phyloP scores from a whole-genome alignment of 2,113 vertebrate genomes.

The Haplotaxodon microlepis region DNA sequence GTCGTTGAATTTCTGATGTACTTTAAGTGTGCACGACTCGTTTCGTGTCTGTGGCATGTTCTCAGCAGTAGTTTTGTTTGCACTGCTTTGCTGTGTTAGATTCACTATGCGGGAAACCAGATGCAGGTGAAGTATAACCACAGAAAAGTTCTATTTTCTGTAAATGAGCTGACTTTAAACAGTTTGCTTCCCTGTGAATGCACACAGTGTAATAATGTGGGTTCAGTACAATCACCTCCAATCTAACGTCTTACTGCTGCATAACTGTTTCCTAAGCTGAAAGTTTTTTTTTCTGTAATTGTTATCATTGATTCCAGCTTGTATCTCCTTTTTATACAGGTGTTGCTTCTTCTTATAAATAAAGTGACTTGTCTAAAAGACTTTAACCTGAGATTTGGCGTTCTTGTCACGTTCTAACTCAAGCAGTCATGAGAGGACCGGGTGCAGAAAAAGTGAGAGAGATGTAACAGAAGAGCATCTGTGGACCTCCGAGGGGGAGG shows the following conservation, averaged over 20 bases:
- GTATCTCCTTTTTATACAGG: neutral
- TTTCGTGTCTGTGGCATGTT: neutral
- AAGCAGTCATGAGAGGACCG: neutral
- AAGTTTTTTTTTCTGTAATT: neutral
- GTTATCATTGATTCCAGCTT: neutral
- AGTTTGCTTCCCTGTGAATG: neutral
- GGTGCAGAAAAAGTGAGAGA: neutral
- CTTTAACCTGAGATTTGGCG: neutral
- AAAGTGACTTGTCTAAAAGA: neutral
- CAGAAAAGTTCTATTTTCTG: neutral
- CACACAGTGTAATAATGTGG: neutral
- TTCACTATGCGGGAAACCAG: neutral
- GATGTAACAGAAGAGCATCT: conserved; percentile 27
- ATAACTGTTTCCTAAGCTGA: neutral
- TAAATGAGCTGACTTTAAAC: neutral
- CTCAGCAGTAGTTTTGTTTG: neutral
- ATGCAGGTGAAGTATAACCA: neutral
- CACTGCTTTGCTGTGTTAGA: neutral
- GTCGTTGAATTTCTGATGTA: neutral
- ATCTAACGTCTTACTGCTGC: neutral
- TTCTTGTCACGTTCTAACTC: neutral
- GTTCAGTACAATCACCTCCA: neutral
- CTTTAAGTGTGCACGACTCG: neutral
- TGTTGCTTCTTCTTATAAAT: neutral
- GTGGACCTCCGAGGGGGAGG: neutral